phyloP scores from a whole-genome alignment of 2,797 vertebrate genomes.

The Sebastes itinus region DNA sequence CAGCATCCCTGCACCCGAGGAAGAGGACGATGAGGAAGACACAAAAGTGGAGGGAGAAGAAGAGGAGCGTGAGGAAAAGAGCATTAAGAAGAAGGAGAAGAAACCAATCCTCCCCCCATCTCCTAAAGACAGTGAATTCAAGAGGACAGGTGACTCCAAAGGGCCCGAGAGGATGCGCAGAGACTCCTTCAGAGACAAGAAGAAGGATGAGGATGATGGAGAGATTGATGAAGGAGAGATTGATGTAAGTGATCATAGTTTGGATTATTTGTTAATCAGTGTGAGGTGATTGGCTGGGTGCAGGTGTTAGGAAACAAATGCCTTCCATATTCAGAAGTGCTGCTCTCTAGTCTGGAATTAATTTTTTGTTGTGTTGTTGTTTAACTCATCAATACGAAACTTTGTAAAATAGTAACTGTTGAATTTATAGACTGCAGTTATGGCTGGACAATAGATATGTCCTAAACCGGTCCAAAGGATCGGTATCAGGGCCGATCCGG shows the following conservation, averaged over 20 bases:
- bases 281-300: neutral
- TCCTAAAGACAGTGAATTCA: constrained; percentile 63
- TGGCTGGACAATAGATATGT: neutral
- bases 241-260: constrained; percentile 87
- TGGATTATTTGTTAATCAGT: neutral
- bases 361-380: neutral
- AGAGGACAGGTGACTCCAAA: constrained; percentile 72
- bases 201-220: constrained; percentile 95
- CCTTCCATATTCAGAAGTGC: neutral
- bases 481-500: neutral
- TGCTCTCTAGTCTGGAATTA: neutral
- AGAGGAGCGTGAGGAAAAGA: constrained; percentile 69
- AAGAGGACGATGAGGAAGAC: constrained; percentile 88
- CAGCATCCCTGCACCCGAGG: constrained; percentile 76
- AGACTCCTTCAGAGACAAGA: constrained; percentile 90
- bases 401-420: neutral
- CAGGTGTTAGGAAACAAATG: too few relatives aligned
- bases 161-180: constrained; percentile 77
- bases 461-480: neutral
- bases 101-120: constrained; percentile 79
- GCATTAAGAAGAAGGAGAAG: constrained; percentile 73
- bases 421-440: neutral
- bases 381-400: neutral
- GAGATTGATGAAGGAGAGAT: constrained; percentile 98
- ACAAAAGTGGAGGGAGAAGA: constrained; percentile 81